Evolutionary conservation across 2,888 invertebrate species (phyloP).

Genomic region (Tipula confusa): DNA sequence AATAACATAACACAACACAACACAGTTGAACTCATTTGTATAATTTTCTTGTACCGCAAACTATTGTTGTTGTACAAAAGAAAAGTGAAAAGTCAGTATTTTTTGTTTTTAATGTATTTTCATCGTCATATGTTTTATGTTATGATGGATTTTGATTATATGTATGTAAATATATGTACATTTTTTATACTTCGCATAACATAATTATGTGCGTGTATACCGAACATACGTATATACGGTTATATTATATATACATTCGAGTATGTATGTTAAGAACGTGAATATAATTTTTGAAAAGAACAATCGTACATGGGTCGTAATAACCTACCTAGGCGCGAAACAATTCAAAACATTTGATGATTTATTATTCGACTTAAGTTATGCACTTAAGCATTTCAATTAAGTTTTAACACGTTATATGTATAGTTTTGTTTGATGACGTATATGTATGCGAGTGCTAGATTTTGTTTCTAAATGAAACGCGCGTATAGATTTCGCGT

Average conservation of each 20-base stretch:
- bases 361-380: slow-evolving; percentile 20
- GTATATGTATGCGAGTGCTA: too few relatives aligned
- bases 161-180: background rate
- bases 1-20: background rate
- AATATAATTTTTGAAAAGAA: background rate
- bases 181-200: background rate
- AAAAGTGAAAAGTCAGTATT: background rate
- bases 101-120: background rate
- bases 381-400: slow-evolving; percentile 8
- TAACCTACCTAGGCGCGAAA: background rate
- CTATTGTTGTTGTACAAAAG: background rate
- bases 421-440: background rate
- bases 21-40: background rate
- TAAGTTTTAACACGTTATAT: background rate
- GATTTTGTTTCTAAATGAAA: too few relatives aligned
- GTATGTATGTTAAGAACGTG: background rate
- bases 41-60: background rate
- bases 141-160: background rate
- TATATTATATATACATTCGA: too few relatives aligned
- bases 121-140: background rate
- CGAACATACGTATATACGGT: background rate
- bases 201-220: background rate
- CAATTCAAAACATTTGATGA: background rate
- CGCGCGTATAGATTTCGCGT: background rate
- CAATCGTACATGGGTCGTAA: background rate